These are phyloP conservation scores for Allacma fusca DNA, from an alignment of 2,888 invertebrate genomes.

Conservation along the genomic window DNA sequence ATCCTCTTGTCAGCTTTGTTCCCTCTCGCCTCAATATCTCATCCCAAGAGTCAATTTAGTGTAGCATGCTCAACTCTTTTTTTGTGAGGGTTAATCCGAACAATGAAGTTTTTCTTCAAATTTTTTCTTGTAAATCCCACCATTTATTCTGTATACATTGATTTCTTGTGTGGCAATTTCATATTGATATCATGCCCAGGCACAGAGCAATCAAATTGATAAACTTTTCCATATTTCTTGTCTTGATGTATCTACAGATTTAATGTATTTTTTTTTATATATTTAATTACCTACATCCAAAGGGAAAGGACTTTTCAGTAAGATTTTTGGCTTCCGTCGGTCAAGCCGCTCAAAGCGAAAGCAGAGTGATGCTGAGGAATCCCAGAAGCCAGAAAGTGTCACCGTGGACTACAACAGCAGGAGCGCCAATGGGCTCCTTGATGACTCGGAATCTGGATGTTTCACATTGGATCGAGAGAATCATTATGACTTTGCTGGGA, in stretches of 20 bases:
- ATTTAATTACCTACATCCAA: no score
- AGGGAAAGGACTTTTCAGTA: conserved; percentile 56
- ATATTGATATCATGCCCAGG: no score
- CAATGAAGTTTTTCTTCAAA: no score
- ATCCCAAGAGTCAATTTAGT: no score
- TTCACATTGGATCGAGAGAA: conserved; percentile 20
- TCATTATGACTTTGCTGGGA: conserved; percentile 6
- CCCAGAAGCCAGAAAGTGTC: background rate
- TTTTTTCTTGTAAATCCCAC: no score
- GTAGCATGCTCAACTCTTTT: no score
- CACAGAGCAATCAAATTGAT: no score
- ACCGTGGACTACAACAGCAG: background rate
- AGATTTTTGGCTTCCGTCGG: conserved; percentile 56
- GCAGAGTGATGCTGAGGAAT: background rate
- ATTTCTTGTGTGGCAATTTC: no score
- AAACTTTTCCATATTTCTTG: no score
- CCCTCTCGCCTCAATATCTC: background rate
- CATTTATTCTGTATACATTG: no score
- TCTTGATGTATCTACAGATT: no score
- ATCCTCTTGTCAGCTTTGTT: background rate
- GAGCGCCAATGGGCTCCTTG: background rate
- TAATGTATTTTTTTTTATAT: conserved; percentile 7
- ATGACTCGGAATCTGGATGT: conserved; percentile 16
- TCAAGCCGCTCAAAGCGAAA: conserved; percentile 35
- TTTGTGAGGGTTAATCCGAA: no score